Base-by-base conservation (phyloP, 2,888 invertebrate species). In the Dasysyrphus tricinctus region DNA sequence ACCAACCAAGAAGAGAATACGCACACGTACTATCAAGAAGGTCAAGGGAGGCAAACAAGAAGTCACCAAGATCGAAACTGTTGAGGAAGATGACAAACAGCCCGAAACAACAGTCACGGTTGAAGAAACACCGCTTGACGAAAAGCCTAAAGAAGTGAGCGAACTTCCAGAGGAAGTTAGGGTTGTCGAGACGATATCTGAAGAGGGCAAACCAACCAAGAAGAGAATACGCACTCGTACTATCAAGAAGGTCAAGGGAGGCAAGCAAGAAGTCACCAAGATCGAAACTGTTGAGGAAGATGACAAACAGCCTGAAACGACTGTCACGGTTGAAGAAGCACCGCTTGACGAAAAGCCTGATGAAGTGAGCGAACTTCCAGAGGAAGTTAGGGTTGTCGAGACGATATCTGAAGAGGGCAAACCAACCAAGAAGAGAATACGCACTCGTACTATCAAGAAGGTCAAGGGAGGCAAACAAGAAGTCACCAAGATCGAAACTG, bases 41-140 rank as follows among this genome's bases (percentile, higher is more conserved):
- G 89, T 89, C 7, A 91, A 88, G 88, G 93, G 91, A 67, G 84
- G 88, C 63, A 91, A 91, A 89, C 89, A 91, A 61, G 91, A 93
- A 88, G 89, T 91, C 19, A 93, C 92, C 2, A 91, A 92, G 89
- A 92, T 92, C 69, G 89, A 91, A 29, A 92, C 92, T 5, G 89
- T 92, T 32, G 90, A 90, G 83, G 91, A 92, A 89, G 92, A 92
- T 87, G 92, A 90, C 11, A 90, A 92, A 80, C 88, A 87, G 49
- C 91, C 92, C 14, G 88, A 90, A 57, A 91, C 90, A 1, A 90
- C 91, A 6, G 90, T 92, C 11, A 87, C 88, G 5, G 89, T 88
- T 6, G 85, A 89, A 80, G 88, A 89, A 70, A 59, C 42, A 7
- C 78, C 79, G 6, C 54, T 32, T 37, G 93, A 93, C 80, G 88